Evolutionary conservation across 2,888 invertebrate species (phyloP).

Genomic region (Nephrotoma guestfalica): DNA sequence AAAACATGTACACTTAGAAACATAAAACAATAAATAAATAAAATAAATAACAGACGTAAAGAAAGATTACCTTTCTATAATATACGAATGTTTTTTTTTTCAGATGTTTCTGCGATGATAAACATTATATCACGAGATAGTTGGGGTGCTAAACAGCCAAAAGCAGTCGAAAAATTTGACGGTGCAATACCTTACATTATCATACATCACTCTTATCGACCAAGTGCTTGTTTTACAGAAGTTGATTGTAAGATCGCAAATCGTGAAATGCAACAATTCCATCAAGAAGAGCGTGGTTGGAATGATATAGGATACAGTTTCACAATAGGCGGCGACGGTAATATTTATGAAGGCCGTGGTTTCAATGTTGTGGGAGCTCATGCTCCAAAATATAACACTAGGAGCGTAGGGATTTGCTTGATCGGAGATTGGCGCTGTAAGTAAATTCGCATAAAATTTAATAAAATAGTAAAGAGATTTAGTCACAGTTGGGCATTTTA

Average conservation of each 20-base stretch:
- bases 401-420: slow-evolving; percentile 54
- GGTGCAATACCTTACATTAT: slow-evolving; percentile 51
- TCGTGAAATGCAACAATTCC: slow-evolving; percentile 50
- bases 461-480: not conserved
- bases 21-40: no score
- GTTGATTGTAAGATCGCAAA: slow-evolving; percentile 40
- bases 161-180: slow-evolving; percentile 30
- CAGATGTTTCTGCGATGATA: not conserved
- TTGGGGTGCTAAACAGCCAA: slow-evolving; percentile 44
- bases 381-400: slow-evolving; percentile 48
- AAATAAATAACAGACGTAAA: no score
- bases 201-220: slow-evolving; percentile 55
- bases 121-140: slow-evolving; percentile 25
- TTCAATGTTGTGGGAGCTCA: slow-evolving; percentile 58
- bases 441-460: slow-evolving; percentile 18
- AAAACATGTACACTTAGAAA: no score
- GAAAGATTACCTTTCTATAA: no score
- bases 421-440: slow-evolving; percentile 56
- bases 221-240: slow-evolving; percentile 43
- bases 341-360: slow-evolving; percentile 54
- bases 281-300: slow-evolving; percentile 44
- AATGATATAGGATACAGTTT: slow-evolving; percentile 60
- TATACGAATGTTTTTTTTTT: no score
- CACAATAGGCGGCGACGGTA: slow-evolving; percentile 56
- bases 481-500: no score